These are phyloP conservation scores for Limanda limanda DNA, from an alignment of 2,113 vertebrate species.

Conservation along the genomic window DNA sequence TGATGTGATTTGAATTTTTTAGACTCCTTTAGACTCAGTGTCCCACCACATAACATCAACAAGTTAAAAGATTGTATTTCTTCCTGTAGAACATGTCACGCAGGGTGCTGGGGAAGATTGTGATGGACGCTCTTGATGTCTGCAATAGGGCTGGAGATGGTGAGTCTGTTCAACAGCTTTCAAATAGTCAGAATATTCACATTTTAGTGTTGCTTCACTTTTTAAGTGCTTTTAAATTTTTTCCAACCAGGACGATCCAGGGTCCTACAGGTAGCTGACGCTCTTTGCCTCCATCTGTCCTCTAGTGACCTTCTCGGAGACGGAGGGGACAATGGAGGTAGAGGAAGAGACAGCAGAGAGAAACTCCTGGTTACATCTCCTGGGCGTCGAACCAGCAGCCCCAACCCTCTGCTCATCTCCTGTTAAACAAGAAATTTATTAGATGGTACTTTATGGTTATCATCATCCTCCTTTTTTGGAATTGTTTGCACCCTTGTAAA, in stretches of 20 bases:
- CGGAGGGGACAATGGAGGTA: slow-evolving; percentile 21
- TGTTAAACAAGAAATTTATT: slow-evolving; percentile 52
- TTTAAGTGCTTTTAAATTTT: neutral
- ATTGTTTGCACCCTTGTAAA: neutral
- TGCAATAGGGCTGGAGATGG: slow-evolving; percentile 66
- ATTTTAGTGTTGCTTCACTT: neutral
- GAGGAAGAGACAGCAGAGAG: slow-evolving; percentile 28
- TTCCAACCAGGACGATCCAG: slow-evolving; percentile 52
- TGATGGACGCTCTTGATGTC: slow-evolving; percentile 74
- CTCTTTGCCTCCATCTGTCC: slow-evolving; percentile 67
- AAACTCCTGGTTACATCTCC: slow-evolving; percentile 25
- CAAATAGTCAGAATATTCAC: neutral
- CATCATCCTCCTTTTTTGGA: neutral
- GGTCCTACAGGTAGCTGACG: slow-evolving; percentile 69
- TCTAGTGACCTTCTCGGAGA: slow-evolving; percentile 55
- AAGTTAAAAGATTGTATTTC: neutral
- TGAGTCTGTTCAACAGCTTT: slow-evolving; percentile 13
- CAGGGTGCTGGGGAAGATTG: slow-evolving; percentile 70
- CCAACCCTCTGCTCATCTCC: slow-evolving; percentile 74
- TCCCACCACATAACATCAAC: neutral
- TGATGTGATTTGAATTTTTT: neutral
- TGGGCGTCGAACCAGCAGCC: slow-evolving; percentile 28
- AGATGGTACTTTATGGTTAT: neutral
- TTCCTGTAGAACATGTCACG: slow-evolving; percentile 68
- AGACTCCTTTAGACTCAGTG: neutral